Evolutionary conservation across 2,113 vertebrate species (phyloP).

Genomic region (Caretta caretta): DNA sequence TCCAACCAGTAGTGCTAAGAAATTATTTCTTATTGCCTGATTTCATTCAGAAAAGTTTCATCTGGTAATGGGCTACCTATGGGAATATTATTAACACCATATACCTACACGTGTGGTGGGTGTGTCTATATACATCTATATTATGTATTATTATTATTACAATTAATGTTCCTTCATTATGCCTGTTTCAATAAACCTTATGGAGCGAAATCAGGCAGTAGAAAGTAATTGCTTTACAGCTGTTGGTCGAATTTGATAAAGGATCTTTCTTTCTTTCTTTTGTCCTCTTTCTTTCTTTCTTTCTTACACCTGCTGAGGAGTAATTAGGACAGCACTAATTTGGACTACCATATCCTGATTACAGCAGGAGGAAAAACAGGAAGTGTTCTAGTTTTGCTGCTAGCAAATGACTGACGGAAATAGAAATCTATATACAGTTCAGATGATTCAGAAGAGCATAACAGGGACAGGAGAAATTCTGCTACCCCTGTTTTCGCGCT

Average conservation of each 20-base stretch:
- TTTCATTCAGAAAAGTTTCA: slow-evolving; percentile 15
- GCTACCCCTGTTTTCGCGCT: neutral
- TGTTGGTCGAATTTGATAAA: slow-evolving; percentile 30
- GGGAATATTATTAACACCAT: neutral
- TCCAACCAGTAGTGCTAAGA: slow-evolving; percentile 13
- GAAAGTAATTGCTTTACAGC: slow-evolving; percentile 52
- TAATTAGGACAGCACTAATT: slow-evolving; percentile 83
- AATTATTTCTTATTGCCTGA: slow-evolving; percentile 30
- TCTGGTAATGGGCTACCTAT: neutral
- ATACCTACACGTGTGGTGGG: neutral
- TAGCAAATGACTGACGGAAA: slow-evolving; percentile 77
- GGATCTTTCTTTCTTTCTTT: slow-evolving; percentile 45
- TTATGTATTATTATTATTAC: neutral
- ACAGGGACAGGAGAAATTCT: slow-evolving; percentile 3
- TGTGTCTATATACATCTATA: neutral
- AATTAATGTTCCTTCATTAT: neutral
- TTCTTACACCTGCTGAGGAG: slow-evolving; percentile 78
- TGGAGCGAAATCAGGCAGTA: slow-evolving; percentile 28
- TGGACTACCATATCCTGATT: slow-evolving; percentile 79
- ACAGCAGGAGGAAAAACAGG: slow-evolving; percentile 77
- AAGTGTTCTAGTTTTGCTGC: slow-evolving; percentile 77
- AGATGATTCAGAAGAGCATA: slow-evolving; percentile 61
- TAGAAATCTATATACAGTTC: slow-evolving; percentile 75
- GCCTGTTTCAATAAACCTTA: neutral
- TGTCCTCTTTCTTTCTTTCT: slow-evolving; percentile 31